Conservation (phyloP, 2,113 vertebrate species). For the Apteryx owenii region DNA sequence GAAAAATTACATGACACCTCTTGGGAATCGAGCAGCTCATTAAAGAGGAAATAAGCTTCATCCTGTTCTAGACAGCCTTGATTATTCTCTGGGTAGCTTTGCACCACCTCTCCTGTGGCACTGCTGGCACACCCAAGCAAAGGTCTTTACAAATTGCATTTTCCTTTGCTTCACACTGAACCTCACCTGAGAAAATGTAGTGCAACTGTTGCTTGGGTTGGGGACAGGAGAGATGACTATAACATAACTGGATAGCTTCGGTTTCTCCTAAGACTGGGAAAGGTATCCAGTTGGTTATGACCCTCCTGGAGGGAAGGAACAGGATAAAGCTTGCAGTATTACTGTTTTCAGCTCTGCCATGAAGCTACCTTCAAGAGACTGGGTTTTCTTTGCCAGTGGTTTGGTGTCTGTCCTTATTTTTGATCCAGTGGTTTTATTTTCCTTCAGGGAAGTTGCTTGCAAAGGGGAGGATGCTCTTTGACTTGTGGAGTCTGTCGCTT, state of each 20-base stretch:
- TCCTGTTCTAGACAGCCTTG: not conserved
- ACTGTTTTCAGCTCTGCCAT: not conserved
- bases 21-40: not conserved
- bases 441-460: not conserved
- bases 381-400: not conserved
- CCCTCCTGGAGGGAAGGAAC: not conserved
- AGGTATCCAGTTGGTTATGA: not conserved
- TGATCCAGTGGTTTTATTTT: not conserved
- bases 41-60: not conserved
- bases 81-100: not conserved
- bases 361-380: not conserved
- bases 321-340: not conserved
- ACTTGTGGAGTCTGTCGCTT: not conserved
- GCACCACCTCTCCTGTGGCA: not conserved
- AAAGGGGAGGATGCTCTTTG: not conserved
- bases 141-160: fast-evolving
- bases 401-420: not conserved
- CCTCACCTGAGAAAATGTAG: not conserved
- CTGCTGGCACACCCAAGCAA: not conserved
- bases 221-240: fast-evolving
- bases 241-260: not conserved
- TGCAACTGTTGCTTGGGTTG: fast-evolving
- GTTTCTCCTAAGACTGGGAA: too few species aligned
- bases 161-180: not conserved
- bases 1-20: not conserved